phyloP scores from a whole-genome alignment of 1,140 invertebrate genomes.

The Brachystomella parvula region DNA sequence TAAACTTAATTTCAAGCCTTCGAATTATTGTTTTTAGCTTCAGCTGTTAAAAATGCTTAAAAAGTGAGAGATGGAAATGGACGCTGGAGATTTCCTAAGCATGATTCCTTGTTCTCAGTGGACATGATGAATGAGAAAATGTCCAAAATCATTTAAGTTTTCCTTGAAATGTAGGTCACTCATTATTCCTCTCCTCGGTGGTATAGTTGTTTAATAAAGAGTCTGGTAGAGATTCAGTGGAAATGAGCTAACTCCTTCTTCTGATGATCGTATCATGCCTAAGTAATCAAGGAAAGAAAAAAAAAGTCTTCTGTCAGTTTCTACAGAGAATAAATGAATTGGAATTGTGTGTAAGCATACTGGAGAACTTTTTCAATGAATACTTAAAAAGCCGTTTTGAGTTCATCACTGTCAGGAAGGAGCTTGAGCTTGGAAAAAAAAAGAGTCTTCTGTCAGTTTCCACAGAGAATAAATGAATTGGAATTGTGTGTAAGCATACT shows the following conservation, averaged over 20 bases:
- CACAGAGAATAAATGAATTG: neutral
- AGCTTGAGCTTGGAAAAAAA: neutral
- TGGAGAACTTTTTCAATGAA: slow-evolving; percentile 11
- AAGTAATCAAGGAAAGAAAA: slow-evolving; percentile 4
- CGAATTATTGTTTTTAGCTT: too few relatives aligned
- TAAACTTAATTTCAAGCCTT: too few relatives aligned
- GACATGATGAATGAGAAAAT: neutral
- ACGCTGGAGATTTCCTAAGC: too few relatives aligned
- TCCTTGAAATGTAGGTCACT: slow-evolving; percentile 2
- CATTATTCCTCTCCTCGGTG: slow-evolving; percentile 1
- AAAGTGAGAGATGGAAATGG: too few relatives aligned
- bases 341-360: neutral
- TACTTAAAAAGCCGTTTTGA: slow-evolving; percentile 9
- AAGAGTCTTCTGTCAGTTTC: neutral
- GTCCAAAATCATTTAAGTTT: neutral
- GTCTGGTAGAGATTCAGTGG: neutral
- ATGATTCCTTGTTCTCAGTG: too few relatives aligned
- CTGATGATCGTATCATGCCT: slow-evolving; percentile 1
- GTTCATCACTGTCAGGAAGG: slow-evolving; percentile 4
- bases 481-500: neutral
- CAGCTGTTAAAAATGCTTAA: too few relatives aligned
- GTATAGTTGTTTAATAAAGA: neutral
- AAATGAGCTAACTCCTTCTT: neutral
- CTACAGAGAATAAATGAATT: neutral
- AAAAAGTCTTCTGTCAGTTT: neutral